These are phyloP conservation scores for Sphaeramia orbicularis DNA, from an alignment of 2,797 vertebrate species.

Conservation along the genomic window DNA sequence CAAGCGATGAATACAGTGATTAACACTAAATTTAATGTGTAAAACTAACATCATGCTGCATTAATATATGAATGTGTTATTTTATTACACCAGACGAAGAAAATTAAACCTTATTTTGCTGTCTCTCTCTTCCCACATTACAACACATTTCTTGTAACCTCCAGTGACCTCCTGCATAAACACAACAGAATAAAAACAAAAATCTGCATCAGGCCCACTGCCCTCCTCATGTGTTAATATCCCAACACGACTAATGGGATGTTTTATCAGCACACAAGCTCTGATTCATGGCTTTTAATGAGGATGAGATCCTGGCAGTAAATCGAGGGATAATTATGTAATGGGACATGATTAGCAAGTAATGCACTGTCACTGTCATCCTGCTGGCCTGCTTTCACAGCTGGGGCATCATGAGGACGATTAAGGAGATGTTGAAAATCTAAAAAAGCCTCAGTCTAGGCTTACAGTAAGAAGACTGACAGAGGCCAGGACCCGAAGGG, in stretches of 20 bases:
- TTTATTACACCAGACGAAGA: neutral
- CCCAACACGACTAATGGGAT: constrained; percentile 43
- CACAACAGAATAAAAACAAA: constrained; percentile 13
- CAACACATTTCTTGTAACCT: neutral
- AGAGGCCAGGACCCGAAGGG: neutral
- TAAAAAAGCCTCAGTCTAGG: constrained; percentile 4
- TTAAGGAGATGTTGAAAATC: constrained; percentile 15
- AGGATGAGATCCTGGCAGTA: constrained; percentile 56
- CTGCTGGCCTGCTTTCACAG: constrained; percentile 35
- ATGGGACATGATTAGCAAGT: constrained; percentile 58
- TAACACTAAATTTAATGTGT: neutral
- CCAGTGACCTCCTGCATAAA: neutral
- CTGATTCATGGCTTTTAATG: constrained; percentile 52
- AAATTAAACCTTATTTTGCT: neutral
- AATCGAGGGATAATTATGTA: constrained; percentile 63
- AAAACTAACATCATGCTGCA: neutral
- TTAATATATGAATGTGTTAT: neutral
- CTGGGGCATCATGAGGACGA: constrained; percentile 11
- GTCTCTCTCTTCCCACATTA: neutral
- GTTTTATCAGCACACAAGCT: constrained; percentile 50
- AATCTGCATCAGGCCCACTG: neutral
- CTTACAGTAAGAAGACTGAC: constrained; percentile 13
- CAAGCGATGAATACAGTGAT: neutral
- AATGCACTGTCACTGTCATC: constrained; percentile 46
- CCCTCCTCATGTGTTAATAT: constrained; percentile 30